Base-by-base conservation (phyloP, 2,797 vertebrate species). In the Scolopax rusticola region DNA sequence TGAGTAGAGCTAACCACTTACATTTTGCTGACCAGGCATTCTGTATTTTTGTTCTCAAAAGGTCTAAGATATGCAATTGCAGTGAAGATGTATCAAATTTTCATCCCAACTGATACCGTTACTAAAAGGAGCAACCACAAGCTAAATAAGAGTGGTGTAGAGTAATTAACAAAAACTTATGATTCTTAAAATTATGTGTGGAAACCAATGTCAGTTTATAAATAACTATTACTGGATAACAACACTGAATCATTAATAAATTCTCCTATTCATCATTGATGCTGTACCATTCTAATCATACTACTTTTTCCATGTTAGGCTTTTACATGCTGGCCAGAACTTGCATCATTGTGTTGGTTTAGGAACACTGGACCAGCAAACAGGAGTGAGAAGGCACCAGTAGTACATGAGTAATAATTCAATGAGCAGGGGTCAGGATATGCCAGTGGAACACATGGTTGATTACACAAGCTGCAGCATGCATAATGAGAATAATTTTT, bases 401-500 rank as follows among this genome's bases (percentile, higher is more conserved):
- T 1, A 76, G 43, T 17, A 5, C n/a, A 8, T 1, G 2, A 43
- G 20, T 7, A 20, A 18, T 17, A 54, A 43, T 47, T 36, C 11
- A 36, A 3, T 14, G 23, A 15, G 30, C 40, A 33, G 8, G 7
- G 57, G 21, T 8, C 28, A 32, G 71, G 15, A 32, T 21, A 23
- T 54, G 25, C 9, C 56, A 16, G 25, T 40, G 56, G 28, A 33
- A 48, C 32, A 45, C 11, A 8, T 18, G 32, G 27, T 67, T 78
- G 36, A 56, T 69, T 28, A 20, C 38, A 28, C 1, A 2, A 65
- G 30, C 21, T 40, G 30, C 19, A 64, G 57, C 13, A 7, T 18
- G 25, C 15, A 45, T 68, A 17, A 38, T 18, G 41, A 73, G 16
- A 57, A 67, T 19, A 3, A 23, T 17, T 68, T 59, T 40, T 64